Base-by-base conservation (phyloP, 2,113 vertebrate genomes). In the Hemiprocne comata region DNA sequence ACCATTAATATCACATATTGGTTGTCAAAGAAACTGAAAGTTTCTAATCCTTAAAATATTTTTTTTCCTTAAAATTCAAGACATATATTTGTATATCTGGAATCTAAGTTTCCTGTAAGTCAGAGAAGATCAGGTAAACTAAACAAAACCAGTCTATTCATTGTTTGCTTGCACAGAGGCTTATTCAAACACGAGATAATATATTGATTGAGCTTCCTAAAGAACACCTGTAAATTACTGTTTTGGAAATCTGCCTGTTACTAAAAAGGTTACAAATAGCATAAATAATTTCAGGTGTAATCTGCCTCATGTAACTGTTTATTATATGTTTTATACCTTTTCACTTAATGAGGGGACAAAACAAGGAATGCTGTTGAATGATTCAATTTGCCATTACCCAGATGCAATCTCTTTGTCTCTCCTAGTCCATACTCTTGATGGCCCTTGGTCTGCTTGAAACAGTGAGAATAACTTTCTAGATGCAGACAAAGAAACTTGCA, bases 21-120 rank as follows among this genome's bases (percentile, higher is more conserved):
- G 92, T 94, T 97, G 88, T 96, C 95, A 97, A 97, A 97, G 94
- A 96, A 48, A 96, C 87, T 87, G 92, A 65, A 97, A 79, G 87
- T 79, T 97, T 97, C 95, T 93, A 93, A 96, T 95, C 67, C 81
- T 94, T 97, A 94, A 77, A 95, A 96, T 29, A 3, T 38, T 89
- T 89, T 92, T 97, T 95, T 82, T 57, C 51, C 69, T 93, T 97
- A 95, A 95, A 97, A 74, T 86, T 90, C 57, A 91, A 89, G 70
- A 93, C 17, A 33, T 85, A 53, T 76, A 85, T 91, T 80, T 96
- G 33, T 85, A 85, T 60, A 77, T 66, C 13, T 69, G 16, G 75
- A 64, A 97, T 90, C 64, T 53, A 96, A 82, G 78, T 91, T 97
- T 97, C 69, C 79, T 73, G 64, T 61, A 94, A 93, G 70, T 95